These are phyloP conservation scores for Sebastes taczanowskii DNA, from an alignment of 2,797 vertebrate species.

Conservation along the genomic window DNA sequence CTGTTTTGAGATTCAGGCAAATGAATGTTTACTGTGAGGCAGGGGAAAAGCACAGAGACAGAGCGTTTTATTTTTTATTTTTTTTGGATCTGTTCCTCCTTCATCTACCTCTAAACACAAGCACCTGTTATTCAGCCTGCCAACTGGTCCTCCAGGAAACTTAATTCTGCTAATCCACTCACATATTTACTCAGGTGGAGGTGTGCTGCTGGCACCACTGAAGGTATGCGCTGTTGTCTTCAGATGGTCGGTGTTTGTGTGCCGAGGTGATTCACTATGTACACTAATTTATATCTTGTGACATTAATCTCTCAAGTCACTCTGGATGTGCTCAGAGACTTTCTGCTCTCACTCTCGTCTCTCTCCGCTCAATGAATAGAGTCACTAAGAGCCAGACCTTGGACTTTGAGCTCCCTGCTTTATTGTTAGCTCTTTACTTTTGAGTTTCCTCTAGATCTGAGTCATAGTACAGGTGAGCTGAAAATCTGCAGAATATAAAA, in stretches of 20 bases:
- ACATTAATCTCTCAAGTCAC: slow-evolving; percentile 39
- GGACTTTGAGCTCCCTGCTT: slow-evolving; percentile 10
- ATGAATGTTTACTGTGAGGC: slow-evolving; percentile 44
- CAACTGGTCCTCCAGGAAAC: slow-evolving; percentile 52
- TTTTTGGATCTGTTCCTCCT: slow-evolving; percentile 14
- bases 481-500: slow-evolving; percentile 18
- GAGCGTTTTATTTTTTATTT: neutral
- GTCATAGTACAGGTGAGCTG: neutral
- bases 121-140: slow-evolving; percentile 51
- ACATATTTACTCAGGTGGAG: slow-evolving; percentile 56
- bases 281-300: slow-evolving; percentile 32
- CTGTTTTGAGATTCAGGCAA: slow-evolving; percentile 28
- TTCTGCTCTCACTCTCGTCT: neutral
- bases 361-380: slow-evolving; percentile 12
- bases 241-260: slow-evolving; percentile 36
- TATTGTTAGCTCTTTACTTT: slow-evolving; percentile 3
- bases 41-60: neutral
- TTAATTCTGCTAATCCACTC: slow-evolving; percentile 59
- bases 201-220: slow-evolving; percentile 5
- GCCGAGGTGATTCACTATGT: slow-evolving; percentile 17
- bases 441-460: slow-evolving; percentile 8
- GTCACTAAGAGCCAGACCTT: neutral
- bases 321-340: slow-evolving; percentile 2
- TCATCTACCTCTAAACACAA: slow-evolving; percentile 50
- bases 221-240: slow-evolving; percentile 20